Conservation (phyloP, 30 jellyfish, hydroid and myxozoan genomes). For the Aurelia sp. region DNA sequence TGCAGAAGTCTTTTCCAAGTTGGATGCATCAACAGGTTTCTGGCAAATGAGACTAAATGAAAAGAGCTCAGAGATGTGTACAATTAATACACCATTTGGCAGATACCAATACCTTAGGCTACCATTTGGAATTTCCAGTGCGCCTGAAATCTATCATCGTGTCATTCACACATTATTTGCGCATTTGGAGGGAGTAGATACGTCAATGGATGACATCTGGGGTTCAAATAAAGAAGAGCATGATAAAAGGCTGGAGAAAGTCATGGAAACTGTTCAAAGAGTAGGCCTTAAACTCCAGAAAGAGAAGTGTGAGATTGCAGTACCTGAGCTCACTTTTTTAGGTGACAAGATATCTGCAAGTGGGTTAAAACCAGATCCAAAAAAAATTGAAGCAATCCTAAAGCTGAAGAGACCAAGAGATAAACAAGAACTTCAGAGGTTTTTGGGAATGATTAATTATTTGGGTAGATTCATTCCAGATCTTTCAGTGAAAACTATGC, state of each 20-base stretch:
- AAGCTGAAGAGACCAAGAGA: slow-evolving; percentile 26
- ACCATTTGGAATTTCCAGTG: slow-evolving; percentile 24
- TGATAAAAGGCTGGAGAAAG: slow-evolving; percentile 10
- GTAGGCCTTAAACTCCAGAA: slow-evolving; percentile 27
- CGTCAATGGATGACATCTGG: too few relatives aligned
- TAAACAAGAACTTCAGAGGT: slow-evolving; percentile 22
- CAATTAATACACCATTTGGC: slow-evolving; percentile 49
- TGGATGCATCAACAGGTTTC: background rate
- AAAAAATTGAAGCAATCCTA: slow-evolving; percentile 18
- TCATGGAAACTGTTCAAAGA: background rate
- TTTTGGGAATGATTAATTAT: slow-evolving; percentile 47
- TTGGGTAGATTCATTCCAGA: slow-evolving; percentile 4
- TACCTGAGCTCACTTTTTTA: slow-evolving; percentile 3
- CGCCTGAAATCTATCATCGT: too few relatives aligned
- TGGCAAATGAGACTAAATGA: slow-evolving; percentile 33
- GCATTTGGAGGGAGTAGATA: too few relatives aligned
- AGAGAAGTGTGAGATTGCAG: slow-evolving; percentile 16
- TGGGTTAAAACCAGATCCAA: background rate
- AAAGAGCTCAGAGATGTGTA: slow-evolving; percentile 4
- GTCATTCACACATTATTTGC: too few relatives aligned
- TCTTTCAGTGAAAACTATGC: slow-evolving; percentile 11
- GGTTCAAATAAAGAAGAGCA: slow-evolving; percentile 21
- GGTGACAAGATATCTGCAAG: slow-evolving; percentile 18
- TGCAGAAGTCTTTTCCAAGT: background rate
- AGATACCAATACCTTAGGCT: slow-evolving; percentile 31